Conservation (phyloP, 2,797 vertebrate genomes). For the Lycodopsis pacificus region DNA sequence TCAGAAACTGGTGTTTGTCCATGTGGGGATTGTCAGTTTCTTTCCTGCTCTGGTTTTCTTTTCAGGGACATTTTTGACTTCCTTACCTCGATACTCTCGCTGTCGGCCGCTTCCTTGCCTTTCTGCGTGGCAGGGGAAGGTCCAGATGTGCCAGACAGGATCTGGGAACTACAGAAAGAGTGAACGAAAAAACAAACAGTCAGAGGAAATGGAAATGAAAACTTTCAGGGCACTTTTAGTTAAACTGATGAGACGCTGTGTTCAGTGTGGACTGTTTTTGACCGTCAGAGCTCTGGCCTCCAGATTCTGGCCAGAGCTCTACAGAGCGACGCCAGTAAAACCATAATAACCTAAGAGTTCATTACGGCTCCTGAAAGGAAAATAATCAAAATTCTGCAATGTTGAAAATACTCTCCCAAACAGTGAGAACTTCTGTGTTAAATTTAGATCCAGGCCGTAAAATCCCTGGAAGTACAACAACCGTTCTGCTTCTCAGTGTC, state of each 20-base stretch:
- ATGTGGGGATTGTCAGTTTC: not conserved
- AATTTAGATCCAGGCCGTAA: slow-evolving; percentile 51
- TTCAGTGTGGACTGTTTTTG: not conserved
- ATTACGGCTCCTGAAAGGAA: slow-evolving; percentile 56
- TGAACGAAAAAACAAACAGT: not conserved
- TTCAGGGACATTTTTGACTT: not conserved
- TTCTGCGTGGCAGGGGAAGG: slow-evolving; percentile 82
- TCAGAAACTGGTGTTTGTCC: not conserved
- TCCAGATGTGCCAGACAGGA: slow-evolving; percentile 84
- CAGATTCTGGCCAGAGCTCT: slow-evolving; percentile 33
- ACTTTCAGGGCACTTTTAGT: not conserved
- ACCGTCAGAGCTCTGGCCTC: slow-evolving; percentile 17
- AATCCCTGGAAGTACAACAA: slow-evolving; percentile 17
- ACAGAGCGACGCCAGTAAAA: slow-evolving; percentile 53
- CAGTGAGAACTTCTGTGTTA: slow-evolving; percentile 30
- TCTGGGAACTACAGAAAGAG: slow-evolving; percentile 88
- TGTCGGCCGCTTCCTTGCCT: slow-evolving; percentile 90
- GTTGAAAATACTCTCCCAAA: slow-evolving; percentile 11
- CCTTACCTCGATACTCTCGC: slow-evolving; percentile 92
- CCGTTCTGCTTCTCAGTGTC: not conserved
- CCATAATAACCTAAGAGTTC: slow-evolving; percentile 35
- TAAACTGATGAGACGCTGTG: not conserved
- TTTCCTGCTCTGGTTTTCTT: not conserved
- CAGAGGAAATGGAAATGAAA: not conserved
- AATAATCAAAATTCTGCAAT: slow-evolving; percentile 60